phyloP scores from a whole-genome alignment of 2,797 vertebrate species.

The Cossypha heuglini region DNA sequence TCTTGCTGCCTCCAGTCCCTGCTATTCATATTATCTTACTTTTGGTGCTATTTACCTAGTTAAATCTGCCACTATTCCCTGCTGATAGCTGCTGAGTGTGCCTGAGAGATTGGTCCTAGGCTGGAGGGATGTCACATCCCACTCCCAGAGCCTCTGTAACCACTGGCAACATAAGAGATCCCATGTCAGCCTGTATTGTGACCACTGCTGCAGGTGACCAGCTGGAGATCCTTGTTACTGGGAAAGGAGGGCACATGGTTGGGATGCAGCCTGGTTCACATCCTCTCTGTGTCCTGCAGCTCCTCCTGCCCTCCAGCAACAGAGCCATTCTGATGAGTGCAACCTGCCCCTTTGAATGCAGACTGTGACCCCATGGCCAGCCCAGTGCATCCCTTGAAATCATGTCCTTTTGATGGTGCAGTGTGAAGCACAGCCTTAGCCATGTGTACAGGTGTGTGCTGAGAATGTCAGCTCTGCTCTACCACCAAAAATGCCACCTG shows the following conservation, averaged over 20 bases:
- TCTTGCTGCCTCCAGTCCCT: not conserved
- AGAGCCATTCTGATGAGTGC: not conserved
- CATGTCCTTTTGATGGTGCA: rapidly evolving
- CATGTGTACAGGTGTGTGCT: not conserved
- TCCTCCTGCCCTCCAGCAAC: not conserved
- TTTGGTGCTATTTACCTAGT: not conserved
- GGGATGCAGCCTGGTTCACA: not conserved
- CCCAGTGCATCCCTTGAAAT: not conserved
- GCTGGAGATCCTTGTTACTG: not conserved
- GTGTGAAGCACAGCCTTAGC: rapidly evolving
- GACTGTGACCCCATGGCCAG: not conserved
- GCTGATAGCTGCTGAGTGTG: not conserved
- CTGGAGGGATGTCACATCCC: rapidly evolving
- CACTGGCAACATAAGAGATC: not conserved
- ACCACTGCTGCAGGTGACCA: not conserved
- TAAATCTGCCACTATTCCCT: not conserved
- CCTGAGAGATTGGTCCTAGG: not conserved
- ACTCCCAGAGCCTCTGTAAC: not conserved
- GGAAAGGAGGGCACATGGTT: not conserved
- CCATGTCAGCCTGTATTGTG: not conserved
- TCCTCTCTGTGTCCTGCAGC: not conserved
- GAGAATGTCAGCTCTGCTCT: not conserved
- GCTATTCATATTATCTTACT: not conserved
- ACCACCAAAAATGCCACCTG: not conserved
- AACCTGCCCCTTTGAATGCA: not conserved